phyloP scores from a whole-genome alignment of 2,888 invertebrate species.

The Eilema sororculum region DNA sequence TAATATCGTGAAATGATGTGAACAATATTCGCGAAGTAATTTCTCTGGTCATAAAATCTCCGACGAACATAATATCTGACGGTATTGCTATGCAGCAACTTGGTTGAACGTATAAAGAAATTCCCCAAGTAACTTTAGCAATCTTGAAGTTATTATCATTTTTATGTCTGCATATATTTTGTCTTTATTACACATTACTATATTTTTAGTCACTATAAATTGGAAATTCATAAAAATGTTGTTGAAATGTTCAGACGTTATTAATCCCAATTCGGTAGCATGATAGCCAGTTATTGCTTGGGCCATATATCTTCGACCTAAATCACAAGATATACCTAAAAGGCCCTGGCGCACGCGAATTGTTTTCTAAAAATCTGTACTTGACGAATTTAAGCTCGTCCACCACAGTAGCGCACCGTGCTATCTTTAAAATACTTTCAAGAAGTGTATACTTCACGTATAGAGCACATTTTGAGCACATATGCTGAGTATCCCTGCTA shows the following conservation, averaged over 20 bases:
- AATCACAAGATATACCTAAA: too few species aligned
- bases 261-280: neutral
- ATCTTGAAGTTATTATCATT: constrained; percentile 41
- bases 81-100: constrained; percentile 48
- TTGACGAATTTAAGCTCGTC: too few species aligned
- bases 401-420: too few species aligned
- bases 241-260: neutral
- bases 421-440: too few species aligned
- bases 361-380: too few species aligned
- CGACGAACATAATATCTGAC: constrained; percentile 36
- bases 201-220: neutral
- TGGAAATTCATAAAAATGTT: neutral
- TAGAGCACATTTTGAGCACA: too few species aligned
- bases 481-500: too few species aligned
- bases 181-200: constrained; percentile 31
- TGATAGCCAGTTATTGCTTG: too few species aligned
- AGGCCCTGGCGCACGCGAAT: too few species aligned
- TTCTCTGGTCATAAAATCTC: constrained; percentile 49
- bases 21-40: constrained; percentile 55
- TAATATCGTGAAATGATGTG: constrained; percentile 47
- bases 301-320: too few species aligned
- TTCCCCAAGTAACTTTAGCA: constrained; percentile 50
- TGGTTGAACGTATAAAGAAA: constrained; percentile 47
- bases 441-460: too few species aligned
- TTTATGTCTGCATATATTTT: constrained; percentile 23